Evolutionary conservation across 2,888 invertebrate genomes (phyloP).

Genomic region (Choristoneura rosaceana): DNA sequence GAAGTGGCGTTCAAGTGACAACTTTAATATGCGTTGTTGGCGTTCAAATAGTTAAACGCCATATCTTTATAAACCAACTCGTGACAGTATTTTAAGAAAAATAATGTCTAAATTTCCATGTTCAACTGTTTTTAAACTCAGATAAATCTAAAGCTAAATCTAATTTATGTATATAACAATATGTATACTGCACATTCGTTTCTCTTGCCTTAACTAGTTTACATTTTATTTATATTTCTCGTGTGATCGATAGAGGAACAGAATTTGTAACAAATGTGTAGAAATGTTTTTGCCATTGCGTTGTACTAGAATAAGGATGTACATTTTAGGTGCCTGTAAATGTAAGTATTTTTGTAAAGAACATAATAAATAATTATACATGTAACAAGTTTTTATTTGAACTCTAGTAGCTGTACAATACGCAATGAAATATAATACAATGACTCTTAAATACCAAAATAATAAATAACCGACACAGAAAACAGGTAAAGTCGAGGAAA

Average conservation of each 20-base stretch:
- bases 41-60: background rate
- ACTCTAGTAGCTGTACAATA: too few relatives aligned
- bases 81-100: too few relatives aligned
- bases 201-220: conserved; percentile 72
- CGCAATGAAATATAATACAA: too few relatives aligned
- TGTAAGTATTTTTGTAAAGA: conserved; percentile 80
- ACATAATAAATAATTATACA: conserved; percentile 70
- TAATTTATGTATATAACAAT: background rate
- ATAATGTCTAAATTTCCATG: background rate
- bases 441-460: too few relatives aligned
- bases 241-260: conserved; percentile 63
- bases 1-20: background rate
- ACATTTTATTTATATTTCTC: conserved; percentile 75
- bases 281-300: conserved; percentile 81
- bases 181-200: conserved; percentile 53
- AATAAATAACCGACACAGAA: too few relatives aligned
- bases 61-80: background rate
- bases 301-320: conserved; percentile 84
- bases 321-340: conserved; percentile 81
- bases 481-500: too few relatives aligned
- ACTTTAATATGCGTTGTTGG: background rate
- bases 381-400: conserved; percentile 41
- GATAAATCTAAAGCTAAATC: background rate
- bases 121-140: background rate
- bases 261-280: conserved; percentile 64